These are phyloP conservation scores for Channa maculata DNA, from an alignment of 2,113 vertebrate species.

Conservation along the genomic window DNA sequence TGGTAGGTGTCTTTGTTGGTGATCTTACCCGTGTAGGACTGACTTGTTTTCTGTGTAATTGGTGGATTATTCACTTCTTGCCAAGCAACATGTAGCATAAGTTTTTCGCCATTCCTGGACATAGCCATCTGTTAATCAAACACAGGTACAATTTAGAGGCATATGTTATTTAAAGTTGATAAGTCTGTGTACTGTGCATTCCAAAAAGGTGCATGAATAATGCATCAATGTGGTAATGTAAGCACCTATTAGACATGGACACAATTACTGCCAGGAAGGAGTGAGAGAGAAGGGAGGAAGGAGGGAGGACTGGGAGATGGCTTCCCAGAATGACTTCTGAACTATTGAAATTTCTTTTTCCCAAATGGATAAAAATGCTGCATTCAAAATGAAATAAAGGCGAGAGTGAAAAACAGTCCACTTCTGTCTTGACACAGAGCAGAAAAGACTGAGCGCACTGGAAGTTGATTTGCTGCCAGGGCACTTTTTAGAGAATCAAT, in stretches of 20 bases:
- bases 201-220: slow-evolving; percentile 66
- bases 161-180: slow-evolving; percentile 55
- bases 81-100: slow-evolving; percentile 18
- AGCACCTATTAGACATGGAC: slow-evolving; percentile 64
- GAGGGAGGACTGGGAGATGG: slow-evolving; percentile 30
- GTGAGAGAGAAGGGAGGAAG: neutral
- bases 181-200: slow-evolving; percentile 44
- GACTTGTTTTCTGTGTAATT: slow-evolving; percentile 15
- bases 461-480: slow-evolving; percentile 70
- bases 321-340: slow-evolving; percentile 58
- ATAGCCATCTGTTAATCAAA: slow-evolving; percentile 58
- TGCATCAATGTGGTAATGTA: slow-evolving; percentile 66
- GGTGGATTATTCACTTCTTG: slow-evolving; percentile 30
- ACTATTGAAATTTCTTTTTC: slow-evolving; percentile 52
- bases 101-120: slow-evolving; percentile 20
- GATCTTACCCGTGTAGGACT: neutral
- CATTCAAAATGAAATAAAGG: slow-evolving; percentile 64
- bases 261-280: slow-evolving; percentile 59
- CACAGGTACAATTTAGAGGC: slow-evolving; percentile 37
- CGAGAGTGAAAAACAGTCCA: slow-evolving; percentile 17
- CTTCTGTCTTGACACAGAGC: slow-evolving; percentile 1
- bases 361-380: slow-evolving; percentile 48
- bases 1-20: neutral
- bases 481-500: slow-evolving; percentile 74
- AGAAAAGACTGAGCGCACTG: slow-evolving; percentile 28